A percentile compares a stretch with the other conserved stretches of the same genome.
These are phyloP conservation scores for Heteropelma amictum DNA, from an alignment of 2,888 invertebrate genomes.

Conservation along the genomic window DNA sequence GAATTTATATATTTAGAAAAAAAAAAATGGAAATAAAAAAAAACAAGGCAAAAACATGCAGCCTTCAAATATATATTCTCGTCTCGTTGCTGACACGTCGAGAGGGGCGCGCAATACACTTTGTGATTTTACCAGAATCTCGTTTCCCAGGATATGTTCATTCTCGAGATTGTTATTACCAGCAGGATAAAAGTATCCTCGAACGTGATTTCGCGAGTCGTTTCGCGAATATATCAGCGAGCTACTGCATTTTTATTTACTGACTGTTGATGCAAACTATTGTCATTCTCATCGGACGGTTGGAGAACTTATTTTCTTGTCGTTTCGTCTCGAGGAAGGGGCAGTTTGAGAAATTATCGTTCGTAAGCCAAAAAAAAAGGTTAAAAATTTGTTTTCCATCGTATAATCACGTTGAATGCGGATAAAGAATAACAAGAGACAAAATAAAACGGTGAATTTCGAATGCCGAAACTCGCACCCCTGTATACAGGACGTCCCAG, in stretches of 20 bases:
- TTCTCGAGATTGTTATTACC: conserved; percentile 25
- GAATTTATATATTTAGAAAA: neutral
- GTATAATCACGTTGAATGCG: no score
- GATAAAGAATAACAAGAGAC: no score
- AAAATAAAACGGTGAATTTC: no score
- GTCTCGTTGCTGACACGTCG: conserved; percentile 37
- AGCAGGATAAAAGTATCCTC: neutral
- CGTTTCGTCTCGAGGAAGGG: no score
- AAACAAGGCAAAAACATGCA: neutral
- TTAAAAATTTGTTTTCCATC: no score
- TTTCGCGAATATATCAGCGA: neutral
- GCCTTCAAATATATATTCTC: conserved; percentile 39
- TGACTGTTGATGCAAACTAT: neutral
- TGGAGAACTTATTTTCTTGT: no score
- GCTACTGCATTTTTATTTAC: neutral
- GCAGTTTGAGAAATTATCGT: no score
- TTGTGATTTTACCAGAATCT: conserved; percentile 30
- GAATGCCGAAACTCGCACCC: no score
- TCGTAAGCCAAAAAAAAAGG: no score
- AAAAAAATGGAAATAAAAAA: neutral
- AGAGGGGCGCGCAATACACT: conserved; percentile 8
- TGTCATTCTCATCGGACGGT: no score
- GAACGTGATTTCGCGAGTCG: conserved; percentile 13
- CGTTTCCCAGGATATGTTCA: conserved; percentile 22
- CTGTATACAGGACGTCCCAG: no score